A percentile compares a stretch with the other conserved stretches of the same genome.
phyloP scores from a whole-genome alignment of 53 echinoderm and acorn worm genomes.

The Pentamera pediparva region DNA sequence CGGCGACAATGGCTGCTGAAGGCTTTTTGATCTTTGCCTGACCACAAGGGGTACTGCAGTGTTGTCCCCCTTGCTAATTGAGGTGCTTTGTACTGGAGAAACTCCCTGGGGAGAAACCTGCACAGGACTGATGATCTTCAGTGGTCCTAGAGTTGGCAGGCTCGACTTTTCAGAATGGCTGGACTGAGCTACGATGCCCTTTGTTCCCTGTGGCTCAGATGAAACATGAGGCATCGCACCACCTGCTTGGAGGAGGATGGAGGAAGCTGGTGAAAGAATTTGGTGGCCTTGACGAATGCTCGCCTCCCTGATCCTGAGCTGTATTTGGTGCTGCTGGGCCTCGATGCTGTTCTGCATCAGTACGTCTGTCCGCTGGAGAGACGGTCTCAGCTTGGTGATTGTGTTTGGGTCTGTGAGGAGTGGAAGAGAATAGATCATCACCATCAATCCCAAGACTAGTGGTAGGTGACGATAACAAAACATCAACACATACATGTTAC shows the following conservation, averaged over 20 bases:
- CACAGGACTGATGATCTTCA: neutral
- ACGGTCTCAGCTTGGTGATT: slow-evolving; percentile 31
- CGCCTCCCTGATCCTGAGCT: slow-evolving; percentile 56
- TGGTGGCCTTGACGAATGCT: slow-evolving; percentile 6
- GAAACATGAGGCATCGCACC: neutral
- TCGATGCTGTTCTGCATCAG: slow-evolving; percentile 84
- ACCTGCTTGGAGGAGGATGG: neutral
- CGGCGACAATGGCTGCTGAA: neutral
- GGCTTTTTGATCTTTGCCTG: slow-evolving; percentile 15
- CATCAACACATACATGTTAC: no score
- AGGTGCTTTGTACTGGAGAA: neutral
- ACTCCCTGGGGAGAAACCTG: neutral
- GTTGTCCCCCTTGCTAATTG: neutral
- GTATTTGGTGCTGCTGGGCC: slow-evolving; percentile 81
- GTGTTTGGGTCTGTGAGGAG: neutral
- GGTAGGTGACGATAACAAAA: no score
- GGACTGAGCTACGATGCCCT: neutral
- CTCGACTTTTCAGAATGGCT: neutral
- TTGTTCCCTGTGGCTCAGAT: neutral
- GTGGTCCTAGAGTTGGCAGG: neutral
- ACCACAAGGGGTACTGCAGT: slow-evolving; percentile 43
- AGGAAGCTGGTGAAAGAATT: neutral
- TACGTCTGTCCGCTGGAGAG: slow-evolving; percentile 26
- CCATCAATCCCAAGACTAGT: no score
- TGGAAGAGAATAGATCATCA: neutral